Percentiles rank a stretch among this genome's conserved stretches.
These are phyloP conservation scores for Sporophila hypoxantha DNA, from an alignment of 2,113 vertebrate genomes.

Conservation along the genomic window DNA sequence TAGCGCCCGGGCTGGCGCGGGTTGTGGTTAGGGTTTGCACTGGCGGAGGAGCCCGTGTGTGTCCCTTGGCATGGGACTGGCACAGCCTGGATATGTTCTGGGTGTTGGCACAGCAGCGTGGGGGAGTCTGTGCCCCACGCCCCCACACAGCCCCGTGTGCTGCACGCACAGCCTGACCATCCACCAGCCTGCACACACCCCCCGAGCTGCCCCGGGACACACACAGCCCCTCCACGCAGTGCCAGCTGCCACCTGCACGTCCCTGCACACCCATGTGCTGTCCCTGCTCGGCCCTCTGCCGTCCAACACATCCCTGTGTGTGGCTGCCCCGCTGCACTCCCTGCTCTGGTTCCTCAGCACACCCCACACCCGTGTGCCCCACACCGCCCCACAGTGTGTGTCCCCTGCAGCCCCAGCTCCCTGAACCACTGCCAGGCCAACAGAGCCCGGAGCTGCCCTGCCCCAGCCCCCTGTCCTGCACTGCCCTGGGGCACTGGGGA, in stretches of 20 bases:
- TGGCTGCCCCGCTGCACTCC: neutral
- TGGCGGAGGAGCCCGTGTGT: neutral
- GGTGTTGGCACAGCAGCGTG: neutral
- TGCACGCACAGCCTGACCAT: fast-evolving
- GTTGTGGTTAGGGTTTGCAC: neutral
- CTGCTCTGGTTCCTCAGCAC: neutral
- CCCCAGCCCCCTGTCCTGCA: neutral
- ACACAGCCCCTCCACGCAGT: fast-evolving
- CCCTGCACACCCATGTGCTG: neutral
- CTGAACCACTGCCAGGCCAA: fast-evolving
- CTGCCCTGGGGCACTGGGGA: fast-evolving
- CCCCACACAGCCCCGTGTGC: fast-evolving
- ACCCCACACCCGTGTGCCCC: neutral
- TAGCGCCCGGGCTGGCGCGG: neutral
- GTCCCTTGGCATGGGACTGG: neutral
- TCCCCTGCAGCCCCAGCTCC: neutral
- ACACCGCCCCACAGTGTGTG: neutral
- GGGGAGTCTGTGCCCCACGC: neutral
- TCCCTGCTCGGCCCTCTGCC: neutral
- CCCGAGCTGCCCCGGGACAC: neutral
- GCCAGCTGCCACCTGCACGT: neutral
- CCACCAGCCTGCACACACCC: neutral
- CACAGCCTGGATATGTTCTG: neutral
- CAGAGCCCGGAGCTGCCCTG: neutral
- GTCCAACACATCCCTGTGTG: fast-evolving